Evolutionary conservation across 2,888 invertebrate genomes (phyloP).

Genomic region (Steinernema scapterisci): DNA sequence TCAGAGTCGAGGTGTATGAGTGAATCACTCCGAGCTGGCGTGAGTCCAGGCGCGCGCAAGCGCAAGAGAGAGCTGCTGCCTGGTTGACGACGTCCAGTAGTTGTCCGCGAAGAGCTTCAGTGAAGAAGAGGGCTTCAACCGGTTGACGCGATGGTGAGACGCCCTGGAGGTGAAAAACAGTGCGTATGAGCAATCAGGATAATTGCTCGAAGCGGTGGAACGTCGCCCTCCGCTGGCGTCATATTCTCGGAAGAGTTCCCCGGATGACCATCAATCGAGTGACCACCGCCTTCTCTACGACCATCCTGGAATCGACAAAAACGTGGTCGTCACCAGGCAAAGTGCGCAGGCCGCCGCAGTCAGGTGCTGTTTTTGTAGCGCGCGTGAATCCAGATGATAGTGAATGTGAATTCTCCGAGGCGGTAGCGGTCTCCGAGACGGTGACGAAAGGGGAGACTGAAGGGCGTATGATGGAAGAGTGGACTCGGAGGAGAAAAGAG

Average conservation of each 20-base stretch:
- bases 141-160: slow-evolving; percentile 27
- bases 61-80: neutral
- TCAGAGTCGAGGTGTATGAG: no score
- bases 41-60: neutral
- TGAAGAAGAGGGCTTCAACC: slow-evolving; percentile 13
- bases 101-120: slow-evolving; percentile 28
- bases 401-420: neutral
- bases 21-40: no score
- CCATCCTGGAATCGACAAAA: neutral
- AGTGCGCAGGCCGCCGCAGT: neutral
- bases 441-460: no score
- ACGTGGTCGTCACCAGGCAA: neutral
- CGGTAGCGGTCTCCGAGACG: no score
- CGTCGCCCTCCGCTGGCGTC: slow-evolving; percentile 5
- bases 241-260: neutral
- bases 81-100: neutral
- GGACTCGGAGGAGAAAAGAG: no score
- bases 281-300: neutral
- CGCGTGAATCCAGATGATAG: neutral
- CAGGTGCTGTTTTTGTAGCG: no score
- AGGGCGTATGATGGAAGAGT: neutral
- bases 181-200: slow-evolving; percentile 28
- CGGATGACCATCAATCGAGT: no score
- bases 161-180: slow-evolving; percentile 27
- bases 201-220: slow-evolving; percentile 29